phyloP scores from a whole-genome alignment of 2,888 invertebrate species.

The Lasius fuliginosus region DNA sequence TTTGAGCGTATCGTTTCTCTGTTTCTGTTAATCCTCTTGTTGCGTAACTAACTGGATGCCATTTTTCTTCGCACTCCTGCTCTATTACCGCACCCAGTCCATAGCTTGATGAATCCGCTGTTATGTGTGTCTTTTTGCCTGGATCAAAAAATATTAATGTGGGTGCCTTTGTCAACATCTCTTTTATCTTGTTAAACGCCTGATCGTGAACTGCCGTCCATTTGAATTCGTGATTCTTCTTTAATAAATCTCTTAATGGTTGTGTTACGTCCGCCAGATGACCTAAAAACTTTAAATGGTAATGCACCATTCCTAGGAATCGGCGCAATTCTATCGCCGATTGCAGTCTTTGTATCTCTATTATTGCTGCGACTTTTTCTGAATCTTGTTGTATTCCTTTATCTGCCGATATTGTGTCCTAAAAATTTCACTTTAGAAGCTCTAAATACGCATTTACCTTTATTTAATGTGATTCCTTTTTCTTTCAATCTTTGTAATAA shows the following conservation, averaged over 20 bases:
- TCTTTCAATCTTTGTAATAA: background rate
- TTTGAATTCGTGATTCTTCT: background rate
- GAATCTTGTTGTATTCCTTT: background rate
- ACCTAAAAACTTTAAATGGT: background rate
- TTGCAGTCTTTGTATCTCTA: background rate
- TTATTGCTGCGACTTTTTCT: background rate
- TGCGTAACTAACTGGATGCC: background rate
- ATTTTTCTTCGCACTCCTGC: background rate
- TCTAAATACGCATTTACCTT: background rate
- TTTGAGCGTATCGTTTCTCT: background rate
- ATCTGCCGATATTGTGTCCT: background rate
- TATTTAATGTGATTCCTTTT: background rate
- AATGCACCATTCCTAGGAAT: background rate
- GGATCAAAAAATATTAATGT: background rate
- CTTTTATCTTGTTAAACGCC: background rate
- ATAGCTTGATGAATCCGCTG: background rate
- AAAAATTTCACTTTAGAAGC: background rate
- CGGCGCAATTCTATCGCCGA: background rate
- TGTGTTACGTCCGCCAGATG: background rate
- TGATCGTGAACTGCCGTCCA: background rate
- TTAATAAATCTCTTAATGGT: background rate
- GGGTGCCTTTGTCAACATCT: background rate
- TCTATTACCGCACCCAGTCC: background rate
- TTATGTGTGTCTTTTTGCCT: background rate
- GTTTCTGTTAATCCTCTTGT: background rate